Conservation (phyloP, 1,140 invertebrate genomes). For the Magallana gigas region DNA sequence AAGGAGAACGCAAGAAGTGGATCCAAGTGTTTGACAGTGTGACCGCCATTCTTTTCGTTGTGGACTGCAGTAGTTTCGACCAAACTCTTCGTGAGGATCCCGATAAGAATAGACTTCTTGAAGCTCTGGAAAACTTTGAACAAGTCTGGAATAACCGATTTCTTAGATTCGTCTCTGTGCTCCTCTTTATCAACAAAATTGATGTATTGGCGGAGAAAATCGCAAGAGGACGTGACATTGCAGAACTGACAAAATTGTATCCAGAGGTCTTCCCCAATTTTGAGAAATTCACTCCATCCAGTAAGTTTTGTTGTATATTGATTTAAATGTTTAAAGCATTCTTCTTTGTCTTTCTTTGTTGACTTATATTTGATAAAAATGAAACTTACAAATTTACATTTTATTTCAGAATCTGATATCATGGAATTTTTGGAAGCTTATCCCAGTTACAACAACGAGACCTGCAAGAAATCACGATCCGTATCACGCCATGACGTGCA, state of each 20-base stretch:
- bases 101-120: conserved; percentile 85
- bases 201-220: conserved; percentile 88
- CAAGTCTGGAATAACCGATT: conserved; percentile 90
- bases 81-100: conserved; percentile 86
- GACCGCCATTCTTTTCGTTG: conserved; percentile 88
- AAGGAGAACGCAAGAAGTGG: conserved; percentile 91
- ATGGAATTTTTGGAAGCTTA: conserved; percentile 1
- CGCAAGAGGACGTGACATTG: conserved; percentile 80
- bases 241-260: conserved; percentile 63
- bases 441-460: neutral
- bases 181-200: conserved; percentile 91
- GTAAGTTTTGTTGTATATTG: conserved; percentile 54
- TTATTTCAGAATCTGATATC: neutral
- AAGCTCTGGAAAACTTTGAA: conserved; percentile 86
- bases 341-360: neutral
- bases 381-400: neutral
- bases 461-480: conserved; percentile 52
- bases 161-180: conserved; percentile 86
- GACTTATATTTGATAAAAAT: too few relatives aligned
- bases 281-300: conserved; percentile 62
- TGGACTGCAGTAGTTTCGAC: conserved; percentile 89
- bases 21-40: conserved; percentile 91
- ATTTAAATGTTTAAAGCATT: neutral
- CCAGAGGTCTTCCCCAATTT: conserved; percentile 68
- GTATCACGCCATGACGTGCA: conserved; percentile 66